Evolutionary conservation across 2,113 vertebrate species (phyloP), one percentile per base, ranked within the genome.

Genomic region (Pagrus major): DNA sequence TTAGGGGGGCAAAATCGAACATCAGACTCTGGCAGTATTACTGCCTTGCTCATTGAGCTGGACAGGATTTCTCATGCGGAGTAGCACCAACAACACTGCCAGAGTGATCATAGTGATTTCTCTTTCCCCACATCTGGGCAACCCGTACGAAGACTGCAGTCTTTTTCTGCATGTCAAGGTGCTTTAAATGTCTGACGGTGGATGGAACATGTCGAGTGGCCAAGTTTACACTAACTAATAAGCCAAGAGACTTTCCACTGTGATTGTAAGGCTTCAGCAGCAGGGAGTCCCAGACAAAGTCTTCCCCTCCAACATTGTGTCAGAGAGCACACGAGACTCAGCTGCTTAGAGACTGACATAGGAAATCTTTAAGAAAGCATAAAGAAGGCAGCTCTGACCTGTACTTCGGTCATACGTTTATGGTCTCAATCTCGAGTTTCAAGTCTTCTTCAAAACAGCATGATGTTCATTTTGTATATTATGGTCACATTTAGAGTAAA

Each of bases 181-280:
- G 75, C 75, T 72, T 58, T 23, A 46, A 76, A 23, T 6, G 67
- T 18, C 82, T 33, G 47, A n/a, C 5, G 56, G 60, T 59, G 31
- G 75, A 71, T 78, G 84, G 81, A 89, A 84, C 78, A 55, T 78
- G 74, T 86, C 3, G 4, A 52, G 55, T 11, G 21, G 84, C 84
- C 78, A 89, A 84, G 71, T 86, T 86, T 72, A 81, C 4, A 68
- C 42, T 78, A 63, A 60, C 59, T 23, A 35, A 37, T 0, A 25
- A 63, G 60, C 71, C 47, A 29, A 27, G 51, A 84, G 55, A 69
- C 20, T 84, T 86, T 86, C 81, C 84, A 86, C 44, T 63, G 80
- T 2, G 73, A 59, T 73, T 37, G 80, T 14, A 10, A 58, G 58
- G 27, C 4, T 63, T 63, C 47, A 47, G 52, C 70, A 73, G 78